Conservation (phyloP, 2,888 invertebrate species). For the Noctuana brunneofusca region DNA sequence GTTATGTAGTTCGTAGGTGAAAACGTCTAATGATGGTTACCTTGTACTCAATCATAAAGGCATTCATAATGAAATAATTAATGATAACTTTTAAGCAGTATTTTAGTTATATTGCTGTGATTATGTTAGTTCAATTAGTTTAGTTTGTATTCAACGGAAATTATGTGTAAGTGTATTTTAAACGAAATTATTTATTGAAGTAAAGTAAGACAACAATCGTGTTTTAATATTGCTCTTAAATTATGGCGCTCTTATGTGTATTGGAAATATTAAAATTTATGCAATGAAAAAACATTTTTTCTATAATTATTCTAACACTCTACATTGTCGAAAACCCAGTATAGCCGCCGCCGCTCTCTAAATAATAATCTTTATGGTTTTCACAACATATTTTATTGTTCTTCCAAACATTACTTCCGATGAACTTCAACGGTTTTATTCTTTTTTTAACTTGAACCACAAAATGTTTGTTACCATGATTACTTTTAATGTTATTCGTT, state of each 20-base stretch:
- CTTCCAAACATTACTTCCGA: too few species aligned
- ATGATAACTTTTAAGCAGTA: constrained; percentile 20
- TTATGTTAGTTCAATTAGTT: not conserved
- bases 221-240: too few species aligned
- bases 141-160: not conserved
- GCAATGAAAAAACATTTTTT: too few species aligned
- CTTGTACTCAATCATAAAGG: constrained; percentile 8
- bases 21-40: constrained; percentile 36
- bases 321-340: too few species aligned
- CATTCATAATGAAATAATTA: not conserved
- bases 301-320: too few species aligned
- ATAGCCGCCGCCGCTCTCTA: too few species aligned
- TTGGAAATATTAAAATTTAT: too few species aligned
- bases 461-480: constrained; percentile 6
- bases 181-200: not conserved
- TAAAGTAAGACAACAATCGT: too few species aligned
- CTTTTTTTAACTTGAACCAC: not conserved
- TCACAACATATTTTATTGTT: too few species aligned
- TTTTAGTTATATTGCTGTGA: constrained; percentile 14
- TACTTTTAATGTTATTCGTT: not conserved
- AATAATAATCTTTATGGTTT: too few species aligned
- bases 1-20: constrained; percentile 56
- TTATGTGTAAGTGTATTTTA: not conserved
- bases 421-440: not conserved
- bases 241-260: too few species aligned